These are phyloP conservation scores for Rhinolophus sinicus DNA, from an alignment of 2,113 vertebrate genomes.

Conservation along the genomic window DNA sequence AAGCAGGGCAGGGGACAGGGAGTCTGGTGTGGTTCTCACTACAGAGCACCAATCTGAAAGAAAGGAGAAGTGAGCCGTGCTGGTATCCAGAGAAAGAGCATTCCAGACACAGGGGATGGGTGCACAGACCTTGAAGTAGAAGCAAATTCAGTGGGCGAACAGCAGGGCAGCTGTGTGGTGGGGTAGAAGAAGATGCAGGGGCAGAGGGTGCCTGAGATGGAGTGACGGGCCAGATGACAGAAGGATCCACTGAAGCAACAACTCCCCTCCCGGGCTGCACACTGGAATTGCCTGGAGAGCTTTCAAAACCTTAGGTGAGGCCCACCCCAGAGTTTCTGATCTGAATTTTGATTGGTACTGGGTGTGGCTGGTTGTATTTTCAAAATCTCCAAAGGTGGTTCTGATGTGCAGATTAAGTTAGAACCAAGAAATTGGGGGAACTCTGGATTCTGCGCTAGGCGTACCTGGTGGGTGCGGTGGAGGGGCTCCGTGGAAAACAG, in stretches of 20 bases:
- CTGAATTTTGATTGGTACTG: not conserved
- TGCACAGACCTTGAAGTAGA: not conserved
- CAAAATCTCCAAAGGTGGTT: not conserved
- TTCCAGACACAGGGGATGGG: not conserved
- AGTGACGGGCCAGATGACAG: not conserved
- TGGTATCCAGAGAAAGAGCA: not conserved
- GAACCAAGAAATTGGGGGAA: not conserved
- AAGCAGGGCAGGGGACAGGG: not conserved
- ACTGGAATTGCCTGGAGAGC: not conserved
- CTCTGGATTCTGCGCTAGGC: not conserved
- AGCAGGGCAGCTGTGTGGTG: not conserved
- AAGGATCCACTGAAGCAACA: not conserved
- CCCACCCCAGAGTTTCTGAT: not conserved
- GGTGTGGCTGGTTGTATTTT: not conserved
- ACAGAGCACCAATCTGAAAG: not conserved
- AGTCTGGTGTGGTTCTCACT: not conserved
- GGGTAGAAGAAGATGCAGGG: too few species aligned
- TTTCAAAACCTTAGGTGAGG: not conserved
- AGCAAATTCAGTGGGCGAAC: fast-evolving
- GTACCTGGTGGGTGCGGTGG: not conserved
- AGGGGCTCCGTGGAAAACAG: not conserved
- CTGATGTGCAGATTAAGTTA: not conserved
- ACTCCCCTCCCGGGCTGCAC: not conserved
- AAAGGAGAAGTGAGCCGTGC: not conserved
- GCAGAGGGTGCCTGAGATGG: too few species aligned